Conservation (phyloP, 2,113 vertebrate species). For the Proteles cristata region DNA sequence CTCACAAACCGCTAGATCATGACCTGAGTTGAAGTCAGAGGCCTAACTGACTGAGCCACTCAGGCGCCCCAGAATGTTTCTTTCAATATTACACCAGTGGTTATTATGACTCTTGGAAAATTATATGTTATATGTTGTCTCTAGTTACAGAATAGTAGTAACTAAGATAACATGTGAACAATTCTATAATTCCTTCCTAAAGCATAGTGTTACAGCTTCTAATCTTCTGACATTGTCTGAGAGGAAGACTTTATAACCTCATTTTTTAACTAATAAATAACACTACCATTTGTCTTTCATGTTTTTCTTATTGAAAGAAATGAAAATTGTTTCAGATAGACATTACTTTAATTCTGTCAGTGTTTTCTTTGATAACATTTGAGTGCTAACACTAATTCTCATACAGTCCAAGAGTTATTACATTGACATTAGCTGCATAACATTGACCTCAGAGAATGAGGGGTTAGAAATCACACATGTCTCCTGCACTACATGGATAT, state of each 20-base stretch:
- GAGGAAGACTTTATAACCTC: neutral
- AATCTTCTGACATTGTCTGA: neutral
- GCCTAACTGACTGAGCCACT: too few species aligned
- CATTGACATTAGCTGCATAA: neutral
- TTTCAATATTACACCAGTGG: neutral
- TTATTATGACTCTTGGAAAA: neutral
- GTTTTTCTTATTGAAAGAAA: neutral
- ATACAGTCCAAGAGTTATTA: neutral
- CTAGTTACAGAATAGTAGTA: neutral
- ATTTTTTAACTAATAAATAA: neutral
- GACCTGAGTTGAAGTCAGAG: too few species aligned
- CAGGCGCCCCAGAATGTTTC: too few species aligned
- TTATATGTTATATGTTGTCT: neutral
- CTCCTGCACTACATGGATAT: neutral
- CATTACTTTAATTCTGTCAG: neutral
- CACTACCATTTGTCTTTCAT: neutral
- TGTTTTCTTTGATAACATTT: neutral
- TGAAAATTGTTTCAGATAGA: neutral
- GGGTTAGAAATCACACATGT: neutral
- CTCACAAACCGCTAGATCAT: too few species aligned
- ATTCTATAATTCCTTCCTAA: constrained; percentile 11
- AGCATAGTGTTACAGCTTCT: neutral
- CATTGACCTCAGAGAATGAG: neutral
- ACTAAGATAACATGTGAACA: neutral
- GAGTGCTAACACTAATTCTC: neutral